Conservation (phyloP, 2,797 vertebrate genomes). For the Premnoplex brunnescens region DNA sequence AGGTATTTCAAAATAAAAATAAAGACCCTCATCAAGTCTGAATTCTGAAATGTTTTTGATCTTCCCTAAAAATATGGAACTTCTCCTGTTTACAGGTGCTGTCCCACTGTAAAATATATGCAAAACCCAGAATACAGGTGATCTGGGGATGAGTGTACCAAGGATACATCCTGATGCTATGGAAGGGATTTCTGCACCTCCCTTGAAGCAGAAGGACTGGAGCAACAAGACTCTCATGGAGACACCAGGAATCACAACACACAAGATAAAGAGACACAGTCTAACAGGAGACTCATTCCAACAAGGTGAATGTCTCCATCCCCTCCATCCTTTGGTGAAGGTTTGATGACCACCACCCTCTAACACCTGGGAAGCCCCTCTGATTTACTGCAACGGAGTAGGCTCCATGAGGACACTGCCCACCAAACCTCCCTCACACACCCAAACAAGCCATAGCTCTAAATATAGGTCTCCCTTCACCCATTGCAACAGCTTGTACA, state of each 20-base stretch:
- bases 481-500: background rate
- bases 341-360: background rate
- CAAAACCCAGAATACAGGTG: background rate
- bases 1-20: background rate
- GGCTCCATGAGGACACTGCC: fast-evolving
- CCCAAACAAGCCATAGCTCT: background rate
- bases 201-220: background rate
- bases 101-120: background rate
- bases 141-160: fast-evolving
- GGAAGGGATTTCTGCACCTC: background rate
- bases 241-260: background rate
- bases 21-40: background rate
- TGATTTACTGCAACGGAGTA: background rate
- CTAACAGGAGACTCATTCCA: background rate
- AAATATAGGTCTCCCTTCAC: background rate
- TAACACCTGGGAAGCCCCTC: background rate
- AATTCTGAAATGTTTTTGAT: background rate
- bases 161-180: background rate
- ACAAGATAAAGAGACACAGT: background rate
- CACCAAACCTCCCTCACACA: fast-evolving
- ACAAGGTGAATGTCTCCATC: background rate
- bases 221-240: background rate
- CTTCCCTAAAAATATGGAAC: background rate
- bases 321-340: background rate
- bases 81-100: background rate